A percentile compares a stretch with the other conserved stretches of the same genome.
Conservation (phyloP, 2,888 invertebrate genomes). For the Exephanes ischioxanthus region DNA sequence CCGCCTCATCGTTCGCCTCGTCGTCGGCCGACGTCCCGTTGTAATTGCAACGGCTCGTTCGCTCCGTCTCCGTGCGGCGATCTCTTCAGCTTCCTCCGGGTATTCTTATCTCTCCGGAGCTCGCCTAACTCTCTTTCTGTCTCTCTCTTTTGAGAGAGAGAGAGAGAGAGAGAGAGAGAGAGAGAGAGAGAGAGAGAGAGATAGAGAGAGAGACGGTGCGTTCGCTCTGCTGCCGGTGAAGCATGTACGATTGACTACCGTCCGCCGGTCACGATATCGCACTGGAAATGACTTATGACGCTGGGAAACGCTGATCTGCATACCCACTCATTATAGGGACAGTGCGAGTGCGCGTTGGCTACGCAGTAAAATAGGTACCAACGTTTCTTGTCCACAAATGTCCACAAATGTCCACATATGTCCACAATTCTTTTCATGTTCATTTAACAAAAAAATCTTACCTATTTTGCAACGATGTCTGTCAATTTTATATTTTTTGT, state of each 20-base stretch:
- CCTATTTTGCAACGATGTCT: no score
- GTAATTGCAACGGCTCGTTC: constrained; percentile 66
- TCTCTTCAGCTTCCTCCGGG: constrained; percentile 44
- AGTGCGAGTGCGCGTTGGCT: not conserved
- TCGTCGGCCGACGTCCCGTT: constrained; percentile 63
- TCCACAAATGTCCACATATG: no score
- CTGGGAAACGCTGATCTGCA: constrained; percentile 76
- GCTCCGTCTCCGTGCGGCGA: constrained; percentile 37
- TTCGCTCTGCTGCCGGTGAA: constrained; percentile 70
- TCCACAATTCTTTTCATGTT: no score
- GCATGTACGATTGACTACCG: constrained; percentile 74
- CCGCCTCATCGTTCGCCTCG: constrained; percentile 35
- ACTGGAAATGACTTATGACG: constrained; percentile 79
- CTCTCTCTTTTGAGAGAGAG: constrained; percentile 69
- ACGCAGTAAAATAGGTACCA: not conserved
- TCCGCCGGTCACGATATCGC: constrained; percentile 77
- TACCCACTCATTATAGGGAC: constrained; percentile 76
- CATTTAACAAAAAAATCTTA: no score
- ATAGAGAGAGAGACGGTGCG: not conserved
- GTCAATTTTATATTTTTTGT: no score
- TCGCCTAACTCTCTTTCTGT: constrained; percentile 57
- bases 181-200: no score
- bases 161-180: no score
- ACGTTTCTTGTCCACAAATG: no score
- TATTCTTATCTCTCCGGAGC: constrained; percentile 62